phyloP scores from a whole-genome alignment of 2,797 vertebrate species.

The Alosa sapidissima region DNA sequence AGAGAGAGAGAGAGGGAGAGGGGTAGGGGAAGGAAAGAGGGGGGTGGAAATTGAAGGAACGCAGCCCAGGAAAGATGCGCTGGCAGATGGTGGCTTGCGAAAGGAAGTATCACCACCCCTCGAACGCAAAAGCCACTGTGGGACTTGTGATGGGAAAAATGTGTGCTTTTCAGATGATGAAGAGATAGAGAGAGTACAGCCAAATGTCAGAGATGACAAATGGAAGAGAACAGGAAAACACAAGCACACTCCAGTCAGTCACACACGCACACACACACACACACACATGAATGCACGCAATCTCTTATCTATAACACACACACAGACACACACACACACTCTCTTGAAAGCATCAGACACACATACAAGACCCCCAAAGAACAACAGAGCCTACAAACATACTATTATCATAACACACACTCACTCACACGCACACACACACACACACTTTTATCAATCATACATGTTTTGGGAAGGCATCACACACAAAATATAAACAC shows the following conservation, averaged over 20 bases:
- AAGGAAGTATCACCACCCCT: conserved; percentile 68
- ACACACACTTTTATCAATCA: neutral
- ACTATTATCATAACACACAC: conserved; percentile 1
- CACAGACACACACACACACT: conserved; percentile 15
- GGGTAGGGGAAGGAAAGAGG: conserved; percentile 1
- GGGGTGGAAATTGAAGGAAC: conserved; percentile 39
- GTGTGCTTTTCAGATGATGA: conserved; percentile 80
- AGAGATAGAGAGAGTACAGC: conserved; percentile 74
- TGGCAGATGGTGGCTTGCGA: conserved; percentile 67
- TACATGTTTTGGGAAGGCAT: conserved; percentile 12
- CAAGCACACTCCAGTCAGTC: conserved; percentile 42
- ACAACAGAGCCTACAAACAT: neutral
- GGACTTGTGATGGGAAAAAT: conserved; percentile 82
- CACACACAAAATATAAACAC: neutral
- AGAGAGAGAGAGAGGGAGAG: conserved; percentile 13
- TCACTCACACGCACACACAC: conserved; percentile 19
- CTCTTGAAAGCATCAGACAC: conserved; percentile 22
- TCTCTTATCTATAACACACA: neutral
- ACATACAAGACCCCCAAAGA: neutral
- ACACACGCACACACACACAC: conserved; percentile 41
- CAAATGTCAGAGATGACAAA: conserved; percentile 83
- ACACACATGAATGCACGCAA: conserved; percentile 11
- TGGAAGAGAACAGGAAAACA: conserved; percentile 70
- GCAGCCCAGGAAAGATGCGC: conserved; percentile 65
- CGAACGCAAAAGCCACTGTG: conserved; percentile 74